Evolutionary conservation across 2,113 vertebrate species (phyloP), one percentile per base, ranked within the genome.

Genomic region (Aspiorhynchus laticeps): DNA sequence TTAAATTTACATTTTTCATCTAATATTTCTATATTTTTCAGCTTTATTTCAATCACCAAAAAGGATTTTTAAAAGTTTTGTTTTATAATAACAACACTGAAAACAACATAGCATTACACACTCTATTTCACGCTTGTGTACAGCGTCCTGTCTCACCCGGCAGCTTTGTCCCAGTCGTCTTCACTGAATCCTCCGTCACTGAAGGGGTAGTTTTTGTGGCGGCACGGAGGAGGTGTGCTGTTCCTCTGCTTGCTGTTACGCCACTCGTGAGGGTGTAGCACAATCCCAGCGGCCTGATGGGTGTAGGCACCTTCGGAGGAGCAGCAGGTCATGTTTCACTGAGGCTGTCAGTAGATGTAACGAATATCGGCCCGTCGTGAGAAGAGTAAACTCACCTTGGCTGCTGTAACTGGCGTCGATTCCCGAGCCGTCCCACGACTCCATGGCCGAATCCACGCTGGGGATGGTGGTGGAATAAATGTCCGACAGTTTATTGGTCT

Each of bases 401-500:
- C 96, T 98, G 91, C 96, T 96, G 59, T 97, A 98, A 5, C 96
- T 96, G 0, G 95, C 93, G 28, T 1, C 98, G 8, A 97, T 92
- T 17, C 96, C 97, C 0, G 96, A 98, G 77, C 97, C 96, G 21
- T 98, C 97, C 98, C 98, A 99, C 0, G 97, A 98, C 83, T 99
- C 98, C 94, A 98, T 93, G 24, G 97, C 96, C 0, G 97, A 99
- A 92, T 99, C 98, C 79, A 98, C 95, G 0, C 97, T 98, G 71
- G 97, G 97, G 77, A 98, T 93, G 4, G 97, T 94, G 2, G 96
- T 95, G 1, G 96, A 97, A 91, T 96, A 97, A 0, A 97, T 95
- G 89, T 98, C 95, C 0, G 97, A 96, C 61, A 97, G 93, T 87
- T 96, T 96, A 75, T 94, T 95, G 8, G 96, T 97, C 92, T 96